These are phyloP conservation scores for Beroe forskalii DNA, from an alignment of 37 sponge, comb jelly and placozoan species.

Conservation along the genomic window DNA sequence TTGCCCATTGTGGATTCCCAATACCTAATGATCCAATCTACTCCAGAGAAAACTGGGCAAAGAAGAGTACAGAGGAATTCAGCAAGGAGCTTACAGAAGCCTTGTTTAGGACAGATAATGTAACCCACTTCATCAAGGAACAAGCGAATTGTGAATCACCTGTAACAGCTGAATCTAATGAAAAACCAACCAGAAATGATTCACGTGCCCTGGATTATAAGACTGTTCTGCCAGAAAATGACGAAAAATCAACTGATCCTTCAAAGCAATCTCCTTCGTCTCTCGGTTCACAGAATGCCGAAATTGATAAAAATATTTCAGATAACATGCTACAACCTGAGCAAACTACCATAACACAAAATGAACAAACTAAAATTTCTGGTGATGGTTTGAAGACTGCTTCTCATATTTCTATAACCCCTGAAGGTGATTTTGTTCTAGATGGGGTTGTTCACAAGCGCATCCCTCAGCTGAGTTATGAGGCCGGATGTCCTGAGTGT, in stretches of 20 bases:
- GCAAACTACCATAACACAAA: no score
- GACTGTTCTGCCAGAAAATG: background rate
- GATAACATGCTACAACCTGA: background rate
- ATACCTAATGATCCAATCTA: slow-evolving; percentile 57
- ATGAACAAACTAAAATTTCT: background rate
- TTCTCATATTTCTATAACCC: background rate
- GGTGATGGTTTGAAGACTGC: slow-evolving; percentile 37
- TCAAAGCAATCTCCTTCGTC: background rate
- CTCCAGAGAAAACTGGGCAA: slow-evolving; percentile 60
- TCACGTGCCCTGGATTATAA: no score
- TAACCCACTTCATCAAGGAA: background rate
- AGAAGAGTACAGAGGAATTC: slow-evolving; percentile 46
- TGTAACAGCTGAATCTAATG: background rate
- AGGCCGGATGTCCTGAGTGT: slow-evolving; percentile 25
- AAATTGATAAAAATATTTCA: background rate
- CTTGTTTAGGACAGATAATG: slow-evolving; percentile 24
- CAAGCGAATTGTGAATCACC: background rate
- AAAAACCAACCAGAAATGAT: background rate
- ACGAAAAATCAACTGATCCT: background rate
- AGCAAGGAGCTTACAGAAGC: slow-evolving; percentile 29
- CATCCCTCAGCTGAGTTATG: slow-evolving; percentile 27
- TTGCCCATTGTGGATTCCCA: slow-evolving; percentile 19
- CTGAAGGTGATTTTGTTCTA: background rate
- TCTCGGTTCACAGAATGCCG: background rate
- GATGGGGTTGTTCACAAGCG: background rate